Evolutionary conservation across 1,140 invertebrate species (phyloP).

Genomic region (Procambarus virginalis): DNA sequence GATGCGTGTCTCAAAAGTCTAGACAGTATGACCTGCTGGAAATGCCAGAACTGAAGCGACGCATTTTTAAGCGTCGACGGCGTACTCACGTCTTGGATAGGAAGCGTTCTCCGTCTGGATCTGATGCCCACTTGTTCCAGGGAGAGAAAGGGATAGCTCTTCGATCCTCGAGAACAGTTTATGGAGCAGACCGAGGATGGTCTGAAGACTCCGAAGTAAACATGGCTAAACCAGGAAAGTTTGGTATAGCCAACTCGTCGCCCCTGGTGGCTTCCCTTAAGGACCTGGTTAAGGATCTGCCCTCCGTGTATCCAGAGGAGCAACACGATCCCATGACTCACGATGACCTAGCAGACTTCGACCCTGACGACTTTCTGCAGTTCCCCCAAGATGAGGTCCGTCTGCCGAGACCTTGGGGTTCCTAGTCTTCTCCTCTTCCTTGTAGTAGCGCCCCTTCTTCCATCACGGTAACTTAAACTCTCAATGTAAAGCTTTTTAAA

Average conservation of each 20-base stretch:
- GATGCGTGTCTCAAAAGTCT: neutral
- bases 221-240: neutral
- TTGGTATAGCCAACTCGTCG: slow-evolving; percentile 39
- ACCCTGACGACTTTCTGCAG: slow-evolving; percentile 40
- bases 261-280: slow-evolving; percentile 48
- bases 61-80: slow-evolving; percentile 27
- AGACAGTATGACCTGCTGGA: slow-evolving; percentile 48
- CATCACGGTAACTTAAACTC: neutral
- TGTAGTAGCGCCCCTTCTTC: slow-evolving; percentile 1
- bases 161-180: neutral
- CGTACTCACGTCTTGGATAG: neutral
- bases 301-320: slow-evolving; percentile 45
- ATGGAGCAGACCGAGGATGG: neutral
- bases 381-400: slow-evolving; percentile 49
- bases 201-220: neutral
- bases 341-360: slow-evolving; percentile 52
- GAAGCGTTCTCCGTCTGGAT: neutral
- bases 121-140: neutral
- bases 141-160: too few species aligned
- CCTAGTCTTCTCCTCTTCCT: neutral
- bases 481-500: too few species aligned
- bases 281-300: slow-evolving; percentile 33
- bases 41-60: slow-evolving; percentile 32
- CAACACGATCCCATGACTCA: slow-evolving; percentile 4
- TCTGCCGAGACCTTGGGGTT: slow-evolving; percentile 19